These are phyloP conservation scores for Lithodes maja DNA, from an alignment of 2,888 invertebrate genomes.

Conservation along the genomic window DNA sequence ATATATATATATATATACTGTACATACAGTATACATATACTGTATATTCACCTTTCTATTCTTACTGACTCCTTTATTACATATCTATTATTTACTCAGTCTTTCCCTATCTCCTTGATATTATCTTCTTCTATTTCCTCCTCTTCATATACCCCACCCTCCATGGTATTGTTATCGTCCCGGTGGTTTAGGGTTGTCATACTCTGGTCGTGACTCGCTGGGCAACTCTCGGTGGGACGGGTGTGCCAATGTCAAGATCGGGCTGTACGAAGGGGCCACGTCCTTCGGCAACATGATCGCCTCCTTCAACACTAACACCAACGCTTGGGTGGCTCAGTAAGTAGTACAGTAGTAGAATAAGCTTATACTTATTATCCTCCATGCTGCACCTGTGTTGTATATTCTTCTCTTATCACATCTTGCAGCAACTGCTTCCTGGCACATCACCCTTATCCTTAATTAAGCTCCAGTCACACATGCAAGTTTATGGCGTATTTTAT, in stretches of 20 bases:
- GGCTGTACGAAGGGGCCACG: conserved; percentile 86
- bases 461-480: too few species aligned
- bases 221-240: conserved; percentile 87
- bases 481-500: too few species aligned
- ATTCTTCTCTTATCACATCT: too few species aligned
- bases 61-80: not conserved
- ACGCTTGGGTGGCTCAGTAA: conserved; percentile 91
- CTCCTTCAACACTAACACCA: conserved; percentile 97
- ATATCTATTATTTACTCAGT: not conserved
- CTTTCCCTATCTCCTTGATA: conserved; percentile 30
- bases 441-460: not conserved
- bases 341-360: conserved; percentile 71
- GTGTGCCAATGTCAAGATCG: conserved; percentile 90
- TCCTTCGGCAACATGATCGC: conserved; percentile 91
- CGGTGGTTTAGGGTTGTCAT: conserved; percentile 82
- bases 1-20: not conserved
- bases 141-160: not conserved
- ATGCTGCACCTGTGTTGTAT: too few species aligned
- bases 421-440: not conserved
- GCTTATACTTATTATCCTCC: not conserved
- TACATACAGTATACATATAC: not conserved
- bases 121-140: conserved; percentile 14
- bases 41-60: not conserved
- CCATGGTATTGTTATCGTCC: conserved; percentile 1
- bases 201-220: conserved; percentile 83